These are phyloP conservation scores for Podiceps cristatus DNA, from an alignment of 2,113 vertebrate species.

Conservation along the genomic window DNA sequence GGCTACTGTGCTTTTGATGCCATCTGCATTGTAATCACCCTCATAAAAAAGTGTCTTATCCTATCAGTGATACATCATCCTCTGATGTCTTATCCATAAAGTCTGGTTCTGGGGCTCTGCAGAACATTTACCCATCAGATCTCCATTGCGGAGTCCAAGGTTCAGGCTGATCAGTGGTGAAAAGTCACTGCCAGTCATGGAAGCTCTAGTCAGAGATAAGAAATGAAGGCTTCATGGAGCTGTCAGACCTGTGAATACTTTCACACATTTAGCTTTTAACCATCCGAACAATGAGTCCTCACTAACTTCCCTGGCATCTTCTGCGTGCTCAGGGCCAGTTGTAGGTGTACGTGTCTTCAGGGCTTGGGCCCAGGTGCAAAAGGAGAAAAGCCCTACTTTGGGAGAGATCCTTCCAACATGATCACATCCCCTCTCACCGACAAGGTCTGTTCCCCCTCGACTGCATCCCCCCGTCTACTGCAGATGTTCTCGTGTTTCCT, in stretches of 20 bases:
- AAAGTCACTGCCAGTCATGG: neutral
- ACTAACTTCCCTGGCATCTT: neutral
- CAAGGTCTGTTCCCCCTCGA: neutral
- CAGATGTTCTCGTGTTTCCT: neutral
- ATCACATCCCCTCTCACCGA: neutral
- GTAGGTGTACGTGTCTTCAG: rapidly evolving
- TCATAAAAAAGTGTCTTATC: neutral
- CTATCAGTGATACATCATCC: neutral
- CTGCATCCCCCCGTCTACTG: no score
- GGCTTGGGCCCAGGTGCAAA: neutral
- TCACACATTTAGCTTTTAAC: neutral
- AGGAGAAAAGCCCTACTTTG: neutral
- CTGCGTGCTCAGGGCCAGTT: neutral
- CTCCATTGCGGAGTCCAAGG: neutral
- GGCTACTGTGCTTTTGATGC: conserved; percentile 8
- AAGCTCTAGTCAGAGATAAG: neutral
- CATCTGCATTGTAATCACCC: neutral
- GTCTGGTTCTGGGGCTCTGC: neutral
- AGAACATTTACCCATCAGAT: neutral
- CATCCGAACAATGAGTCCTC: neutral
- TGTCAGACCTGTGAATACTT: neutral
- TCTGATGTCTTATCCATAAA: neutral
- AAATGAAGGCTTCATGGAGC: neutral
- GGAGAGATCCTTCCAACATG: neutral
- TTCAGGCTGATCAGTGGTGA: neutral